A percentile compares a stretch with the other conserved stretches of the same genome.
phyloP scores from a whole-genome alignment of 2,888 invertebrate genomes.

The Himalopsyche japonica region DNA sequence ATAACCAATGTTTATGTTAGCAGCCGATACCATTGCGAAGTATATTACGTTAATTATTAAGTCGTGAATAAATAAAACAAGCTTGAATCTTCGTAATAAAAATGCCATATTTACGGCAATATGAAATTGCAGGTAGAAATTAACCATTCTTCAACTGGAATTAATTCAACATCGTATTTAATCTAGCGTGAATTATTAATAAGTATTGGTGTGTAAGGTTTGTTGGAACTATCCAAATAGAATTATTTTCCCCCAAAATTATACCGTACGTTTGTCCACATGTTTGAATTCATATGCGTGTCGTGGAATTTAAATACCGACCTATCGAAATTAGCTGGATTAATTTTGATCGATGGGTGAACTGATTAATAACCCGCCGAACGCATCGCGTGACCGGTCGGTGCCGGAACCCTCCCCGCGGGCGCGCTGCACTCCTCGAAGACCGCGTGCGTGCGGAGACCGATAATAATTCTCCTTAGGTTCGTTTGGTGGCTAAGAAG shows the following conservation, averaged over 20 bases:
- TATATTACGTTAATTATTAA: too few relatives aligned
- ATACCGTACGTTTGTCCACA: background rate
- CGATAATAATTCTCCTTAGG: conserved; percentile 2
- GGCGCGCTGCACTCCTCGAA: background rate
- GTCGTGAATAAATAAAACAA: too few relatives aligned
- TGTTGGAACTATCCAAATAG: background rate
- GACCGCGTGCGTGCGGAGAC: conserved; percentile 3
- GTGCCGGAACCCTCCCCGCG: background rate
- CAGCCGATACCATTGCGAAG: too few relatives aligned
- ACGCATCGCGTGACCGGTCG: background rate
- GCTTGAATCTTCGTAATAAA: too few relatives aligned
- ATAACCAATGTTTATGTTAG: too few relatives aligned
- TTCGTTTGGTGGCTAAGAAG: too few relatives aligned
- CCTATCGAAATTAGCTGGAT: background rate
- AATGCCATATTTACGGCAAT: too few relatives aligned
- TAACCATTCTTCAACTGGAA: too few relatives aligned
- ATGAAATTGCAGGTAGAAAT: too few relatives aligned
- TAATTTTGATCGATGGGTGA: background rate
- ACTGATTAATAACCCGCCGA: background rate
- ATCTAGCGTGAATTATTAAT: too few relatives aligned
- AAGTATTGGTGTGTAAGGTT: too few relatives aligned
- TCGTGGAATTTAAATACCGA: background rate
- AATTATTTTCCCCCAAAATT: background rate
- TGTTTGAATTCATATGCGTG: background rate
- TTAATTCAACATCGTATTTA: too few relatives aligned